Conservation (phyloP, 1,140 invertebrate species). For the Drosophila athabasca region DNA sequence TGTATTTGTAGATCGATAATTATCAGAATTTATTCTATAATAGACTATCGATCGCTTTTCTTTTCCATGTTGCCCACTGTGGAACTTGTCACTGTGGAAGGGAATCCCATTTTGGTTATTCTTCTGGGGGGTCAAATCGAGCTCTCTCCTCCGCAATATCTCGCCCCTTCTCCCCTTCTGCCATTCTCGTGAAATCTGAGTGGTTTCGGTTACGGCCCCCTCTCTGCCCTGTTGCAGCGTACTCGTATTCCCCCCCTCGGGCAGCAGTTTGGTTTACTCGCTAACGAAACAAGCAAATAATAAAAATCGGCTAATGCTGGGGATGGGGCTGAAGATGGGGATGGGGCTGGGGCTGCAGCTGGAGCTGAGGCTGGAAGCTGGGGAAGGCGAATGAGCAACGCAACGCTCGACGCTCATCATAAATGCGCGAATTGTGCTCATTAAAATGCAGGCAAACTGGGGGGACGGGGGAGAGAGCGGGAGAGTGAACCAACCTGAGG, state of each 20-base stretch:
- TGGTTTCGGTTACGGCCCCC: conserved; percentile 38
- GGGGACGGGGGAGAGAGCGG: conserved; percentile 1
- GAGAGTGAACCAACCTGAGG: conserved; percentile 1
- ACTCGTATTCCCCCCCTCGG: conserved; percentile 19
- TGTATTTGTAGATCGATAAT: not conserved
- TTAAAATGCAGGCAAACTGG: conserved; percentile 71
- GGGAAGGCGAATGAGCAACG: not conserved
- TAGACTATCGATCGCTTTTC: not conserved
- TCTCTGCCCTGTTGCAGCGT: not conserved
- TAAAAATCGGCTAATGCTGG: conserved; percentile 74
- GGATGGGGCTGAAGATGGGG: conserved; percentile 9
- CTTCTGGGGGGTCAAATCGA: conserved; percentile 54
- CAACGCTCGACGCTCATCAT: conserved; percentile 56
- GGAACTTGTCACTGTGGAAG: conserved; percentile 12
- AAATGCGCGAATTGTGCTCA: conserved; percentile 81
- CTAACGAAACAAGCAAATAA: conserved; percentile 79
- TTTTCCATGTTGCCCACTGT: conserved; percentile 2
- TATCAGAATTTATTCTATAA: too few relatives aligned
- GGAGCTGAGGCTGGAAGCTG: not conserved
- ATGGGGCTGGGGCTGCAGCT: conserved; percentile 4
- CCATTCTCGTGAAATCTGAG: conserved; percentile 67
- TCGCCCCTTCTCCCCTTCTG: conserved; percentile 20
- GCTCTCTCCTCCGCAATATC: conserved; percentile 2
- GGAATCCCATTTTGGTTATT: conserved; percentile 13
- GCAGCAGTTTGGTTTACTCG: conserved; percentile 50